These are phyloP conservation scores for Takifugu bimaculatus DNA, from an alignment of 2,113 vertebrate genomes.

Conservation along the genomic window DNA sequence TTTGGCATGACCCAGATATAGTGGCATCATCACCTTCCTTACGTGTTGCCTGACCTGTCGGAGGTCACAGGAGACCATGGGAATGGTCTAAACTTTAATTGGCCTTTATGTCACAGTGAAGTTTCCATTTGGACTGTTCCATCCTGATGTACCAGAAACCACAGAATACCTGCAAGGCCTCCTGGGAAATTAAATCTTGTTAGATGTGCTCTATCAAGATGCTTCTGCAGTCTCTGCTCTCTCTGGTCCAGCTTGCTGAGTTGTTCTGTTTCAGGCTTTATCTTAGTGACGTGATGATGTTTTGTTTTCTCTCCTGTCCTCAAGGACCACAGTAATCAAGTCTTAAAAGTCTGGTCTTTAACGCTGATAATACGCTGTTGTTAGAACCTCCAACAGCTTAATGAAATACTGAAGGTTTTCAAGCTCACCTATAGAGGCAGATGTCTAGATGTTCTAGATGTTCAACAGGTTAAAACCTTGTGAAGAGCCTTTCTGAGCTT, in stretches of 20 bases:
- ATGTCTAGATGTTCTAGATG: no score
- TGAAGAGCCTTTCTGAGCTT: no score
- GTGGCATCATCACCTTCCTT: not conserved
- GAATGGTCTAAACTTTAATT: conserved; percentile 34
- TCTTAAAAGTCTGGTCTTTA: no score
- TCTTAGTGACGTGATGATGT: not conserved
- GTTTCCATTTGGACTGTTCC: conserved; percentile 26
- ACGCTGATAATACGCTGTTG: no score
- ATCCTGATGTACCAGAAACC: conserved; percentile 13
- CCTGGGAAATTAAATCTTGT: conserved; percentile 54
- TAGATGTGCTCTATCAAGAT: conserved; percentile 24
- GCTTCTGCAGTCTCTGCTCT: not conserved
- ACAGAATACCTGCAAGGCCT: conserved; percentile 16
- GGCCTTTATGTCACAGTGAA: conserved; percentile 26
- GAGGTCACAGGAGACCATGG: conserved; percentile 7
- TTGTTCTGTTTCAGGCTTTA: conserved; percentile 2
- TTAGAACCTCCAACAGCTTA: no score
- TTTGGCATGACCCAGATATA: not conserved
- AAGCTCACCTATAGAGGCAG: no score
- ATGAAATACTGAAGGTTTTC: no score
- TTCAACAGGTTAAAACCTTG: no score
- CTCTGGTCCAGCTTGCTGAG: not conserved
- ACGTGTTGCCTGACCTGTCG: conserved; percentile 15
- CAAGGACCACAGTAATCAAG: not conserved
- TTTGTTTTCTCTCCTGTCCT: conserved; percentile 1